Base-by-base conservation (phyloP, 1,140 invertebrate species). In the Venustaconcha ellipsiformis region DNA sequence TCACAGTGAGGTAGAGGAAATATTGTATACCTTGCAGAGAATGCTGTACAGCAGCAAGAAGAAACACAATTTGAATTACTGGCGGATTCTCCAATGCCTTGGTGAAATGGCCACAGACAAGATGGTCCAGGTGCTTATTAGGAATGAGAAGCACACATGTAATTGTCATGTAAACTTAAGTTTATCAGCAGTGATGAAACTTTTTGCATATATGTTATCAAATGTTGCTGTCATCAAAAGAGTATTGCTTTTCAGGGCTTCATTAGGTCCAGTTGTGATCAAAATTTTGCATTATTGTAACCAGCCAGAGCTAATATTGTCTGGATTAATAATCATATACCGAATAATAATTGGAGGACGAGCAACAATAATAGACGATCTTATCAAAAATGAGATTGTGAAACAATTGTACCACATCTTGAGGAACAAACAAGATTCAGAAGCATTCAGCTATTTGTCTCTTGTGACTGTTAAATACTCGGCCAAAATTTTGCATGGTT, bases 61-160 rank as follows among this genome's bases (percentile, higher is more conserved):
- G 13, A 82, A 82, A 64, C 76, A 82, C 70, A 73, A 70, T 23
- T 56, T 80, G 11, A 82, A 80, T 69, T 82, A 79, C 57, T 82
- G 78, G 78, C 76, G 78, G 26, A 78, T 82, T 14, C 58, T 82
- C 26, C 80, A 82, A 57, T 79, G 80, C 67, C 64, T 79, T 48
- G 78, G 80, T 68, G 78, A 82, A 67, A 60, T 66, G 13, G 70
- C 71, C 6, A 62, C 68, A 14, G 76, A 82, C 56, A 55, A 15
- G 17, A 62, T 78, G 30, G 67, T 78, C 3, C 70, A 67, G 18
- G 58, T 63, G 15, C 63, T 79, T n/a, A 58, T 73, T 14, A 74
- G 62, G 26, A 72, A 65, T 73, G 70, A 77, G 30, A 75, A 72
- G 48, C 56, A 62, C 2, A 75, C 78, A 0, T 76, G 78, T 59